Conservation (phyloP, 2,888 invertebrate genomes). For the Cantharis flavilabris region DNA sequence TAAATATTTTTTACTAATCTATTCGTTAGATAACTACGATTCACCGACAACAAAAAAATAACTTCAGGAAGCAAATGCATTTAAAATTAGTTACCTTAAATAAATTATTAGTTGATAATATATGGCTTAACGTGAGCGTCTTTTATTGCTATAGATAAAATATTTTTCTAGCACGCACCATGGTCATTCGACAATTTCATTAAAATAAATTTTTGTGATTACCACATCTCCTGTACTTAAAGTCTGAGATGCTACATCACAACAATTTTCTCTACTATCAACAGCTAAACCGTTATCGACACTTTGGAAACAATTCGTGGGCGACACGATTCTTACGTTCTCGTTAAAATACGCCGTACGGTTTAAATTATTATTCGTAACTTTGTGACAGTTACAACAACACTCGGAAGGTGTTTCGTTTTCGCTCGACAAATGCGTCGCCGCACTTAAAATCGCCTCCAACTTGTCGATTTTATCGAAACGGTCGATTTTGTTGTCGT, state of each 20-base stretch:
- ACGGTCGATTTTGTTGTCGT: conserved; percentile 81
- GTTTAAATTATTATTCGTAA: conserved; percentile 15
- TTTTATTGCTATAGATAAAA: not conserved
- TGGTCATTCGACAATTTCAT: conserved; percentile 44
- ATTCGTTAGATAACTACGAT: not conserved
- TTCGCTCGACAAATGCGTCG: conserved; percentile 71
- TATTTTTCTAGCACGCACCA: not conserved
- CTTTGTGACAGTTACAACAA: conserved; percentile 62
- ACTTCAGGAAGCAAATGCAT: not conserved
- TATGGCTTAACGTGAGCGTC: not conserved
- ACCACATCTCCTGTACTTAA: conserved; percentile 91
- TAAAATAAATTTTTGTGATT: conserved; percentile 76
- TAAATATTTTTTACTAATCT: not conserved
- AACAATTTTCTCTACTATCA: conserved; percentile 56
- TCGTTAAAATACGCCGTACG: conserved; percentile 34
- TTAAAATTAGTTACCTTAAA: not conserved
- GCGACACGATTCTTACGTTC: conserved; percentile 48
- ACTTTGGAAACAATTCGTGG: conserved; percentile 46
- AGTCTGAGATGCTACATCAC: conserved; percentile 76
- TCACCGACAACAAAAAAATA: not conserved
- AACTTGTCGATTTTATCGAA: conserved; percentile 85
- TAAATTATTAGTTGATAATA: not conserved
- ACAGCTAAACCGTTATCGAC: conserved; percentile 51
- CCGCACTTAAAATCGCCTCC: conserved; percentile 83
- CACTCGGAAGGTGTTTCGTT: conserved; percentile 43